A percentile compares a stretch with the other conserved stretches of the same genome.
Conservation (phyloP, 1,140 invertebrate species). For the Coptotermes formosanus region DNA sequence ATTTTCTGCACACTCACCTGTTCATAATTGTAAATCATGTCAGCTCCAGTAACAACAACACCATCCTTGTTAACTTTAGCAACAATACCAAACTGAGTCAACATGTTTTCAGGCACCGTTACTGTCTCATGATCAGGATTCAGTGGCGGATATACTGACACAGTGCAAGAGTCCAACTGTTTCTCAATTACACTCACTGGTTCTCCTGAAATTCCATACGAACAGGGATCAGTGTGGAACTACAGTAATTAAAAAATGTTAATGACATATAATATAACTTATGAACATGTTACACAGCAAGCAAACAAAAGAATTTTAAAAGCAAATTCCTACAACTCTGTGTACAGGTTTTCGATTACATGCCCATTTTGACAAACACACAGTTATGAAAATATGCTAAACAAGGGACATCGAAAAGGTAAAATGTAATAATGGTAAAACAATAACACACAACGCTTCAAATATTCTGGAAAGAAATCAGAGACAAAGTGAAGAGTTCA, state of each 20-base stretch:
- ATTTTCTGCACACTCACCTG: conserved; percentile 49
- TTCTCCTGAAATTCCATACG: conserved; percentile 37
- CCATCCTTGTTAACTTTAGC: conserved; percentile 81
- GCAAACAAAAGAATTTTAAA: no score
- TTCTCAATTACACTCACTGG: conserved; percentile 45
- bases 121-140: conserved; percentile 92
- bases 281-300: not conserved
- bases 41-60: conserved; percentile 78
- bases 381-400: no score
- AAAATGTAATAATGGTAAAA: no score
- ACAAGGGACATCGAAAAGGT: no score
- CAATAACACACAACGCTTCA: no score
- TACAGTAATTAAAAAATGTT: not conserved
- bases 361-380: no score
- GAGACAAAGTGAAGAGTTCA: no score
- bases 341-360: no score
- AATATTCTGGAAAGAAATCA: no score
- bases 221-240: conserved; percentile 25
- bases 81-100: conserved; percentile 69
- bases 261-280: not conserved
- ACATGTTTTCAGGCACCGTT: conserved; percentile 70
- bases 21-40: conserved; percentile 82
- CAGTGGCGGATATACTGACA: conserved; percentile 88
- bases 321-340: no score
- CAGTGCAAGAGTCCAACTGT: conserved; percentile 83